These are phyloP conservation scores for Allobates femoralis DNA, from an alignment of 2,797 vertebrate genomes.

Conservation along the genomic window DNA sequence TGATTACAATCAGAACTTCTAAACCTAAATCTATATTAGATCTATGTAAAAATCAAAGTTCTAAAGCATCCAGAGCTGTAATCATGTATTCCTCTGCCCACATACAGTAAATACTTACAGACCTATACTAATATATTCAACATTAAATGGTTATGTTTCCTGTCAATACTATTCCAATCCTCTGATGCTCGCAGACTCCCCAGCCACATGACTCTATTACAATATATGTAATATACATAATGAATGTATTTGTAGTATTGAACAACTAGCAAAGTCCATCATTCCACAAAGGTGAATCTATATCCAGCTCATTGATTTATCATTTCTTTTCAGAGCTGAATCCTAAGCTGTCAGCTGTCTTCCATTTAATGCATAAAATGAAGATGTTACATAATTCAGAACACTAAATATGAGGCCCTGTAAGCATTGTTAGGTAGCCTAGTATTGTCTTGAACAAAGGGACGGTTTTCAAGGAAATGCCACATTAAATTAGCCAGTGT, in stretches of 20 bases:
- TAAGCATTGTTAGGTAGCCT: slow-evolving; percentile 40
- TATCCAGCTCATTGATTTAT: slow-evolving; percentile 20
- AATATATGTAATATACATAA: slow-evolving; percentile 38
- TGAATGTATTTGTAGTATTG: slow-evolving; percentile 48
- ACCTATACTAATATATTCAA: background rate
- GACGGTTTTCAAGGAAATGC: slow-evolving; percentile 59
- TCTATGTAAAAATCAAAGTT: background rate
- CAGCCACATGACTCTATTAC: background rate
- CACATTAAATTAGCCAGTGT: slow-evolving; percentile 49
- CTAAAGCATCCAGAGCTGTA: background rate
- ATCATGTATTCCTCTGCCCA: background rate
- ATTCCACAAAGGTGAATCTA: slow-evolving; percentile 32
- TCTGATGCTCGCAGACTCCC: background rate
- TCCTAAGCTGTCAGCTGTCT: slow-evolving; percentile 41
- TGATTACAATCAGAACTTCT: too few species aligned
- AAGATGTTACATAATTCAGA: slow-evolving; percentile 50
- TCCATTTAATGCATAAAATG: slow-evolving; percentile 30
- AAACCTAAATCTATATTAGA: background rate
- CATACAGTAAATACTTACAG: background rate
- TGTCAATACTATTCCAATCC: slow-evolving; percentile 9
- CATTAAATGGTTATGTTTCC: slow-evolving; percentile 9
- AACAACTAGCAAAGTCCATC: slow-evolving; percentile 22
- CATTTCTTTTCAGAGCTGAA: background rate
- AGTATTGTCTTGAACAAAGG: slow-evolving; percentile 51
- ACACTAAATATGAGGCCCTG: slow-evolving; percentile 11